phyloP scores from a whole-genome alignment of 2,888 invertebrate genomes.

The Hoplodrina ambigua region DNA sequence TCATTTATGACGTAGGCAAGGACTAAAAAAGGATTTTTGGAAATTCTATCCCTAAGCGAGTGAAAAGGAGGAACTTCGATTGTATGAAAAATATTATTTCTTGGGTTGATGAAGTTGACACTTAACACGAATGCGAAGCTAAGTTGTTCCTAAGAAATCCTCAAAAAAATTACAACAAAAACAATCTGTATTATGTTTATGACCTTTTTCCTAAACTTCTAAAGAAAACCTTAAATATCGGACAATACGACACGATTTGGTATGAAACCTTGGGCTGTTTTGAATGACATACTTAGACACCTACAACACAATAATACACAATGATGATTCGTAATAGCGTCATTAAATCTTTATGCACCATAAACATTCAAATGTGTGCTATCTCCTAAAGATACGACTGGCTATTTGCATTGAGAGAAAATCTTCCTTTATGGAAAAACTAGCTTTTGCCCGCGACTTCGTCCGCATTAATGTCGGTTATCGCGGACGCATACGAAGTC shows the following conservation, averaged over 20 bases:
- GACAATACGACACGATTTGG: slow-evolving; percentile 4
- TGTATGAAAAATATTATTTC: too few species aligned
- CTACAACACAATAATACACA: slow-evolving; percentile 2
- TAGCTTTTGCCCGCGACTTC: too few species aligned
- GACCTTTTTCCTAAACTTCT: background rate
- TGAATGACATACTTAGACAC: slow-evolving; percentile 6
- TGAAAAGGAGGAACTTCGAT: too few species aligned
- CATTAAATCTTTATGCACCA: slow-evolving; percentile 39
- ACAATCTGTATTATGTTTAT: background rate
- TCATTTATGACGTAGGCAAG: too few species aligned
- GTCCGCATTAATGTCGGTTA: too few species aligned
- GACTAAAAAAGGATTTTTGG: too few species aligned
- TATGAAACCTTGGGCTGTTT: slow-evolving; percentile 1
- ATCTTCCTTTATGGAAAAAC: background rate
- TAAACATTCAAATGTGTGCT: slow-evolving; percentile 28
- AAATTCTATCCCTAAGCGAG: too few species aligned
- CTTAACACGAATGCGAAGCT: too few species aligned
- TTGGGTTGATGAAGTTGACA: too few species aligned
- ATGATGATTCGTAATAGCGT: background rate
- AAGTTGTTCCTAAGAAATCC: too few species aligned
- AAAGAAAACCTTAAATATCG: background rate
- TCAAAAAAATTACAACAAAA: background rate
- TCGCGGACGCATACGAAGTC: too few species aligned
- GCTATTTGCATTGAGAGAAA: slow-evolving; percentile 14
- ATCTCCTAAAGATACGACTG: slow-evolving; percentile 1